Evolutionary conservation across 2,113 vertebrate species (phyloP), one percentile per base, ranked within the genome.

Genomic region (Dipodomys merriami): DNA sequence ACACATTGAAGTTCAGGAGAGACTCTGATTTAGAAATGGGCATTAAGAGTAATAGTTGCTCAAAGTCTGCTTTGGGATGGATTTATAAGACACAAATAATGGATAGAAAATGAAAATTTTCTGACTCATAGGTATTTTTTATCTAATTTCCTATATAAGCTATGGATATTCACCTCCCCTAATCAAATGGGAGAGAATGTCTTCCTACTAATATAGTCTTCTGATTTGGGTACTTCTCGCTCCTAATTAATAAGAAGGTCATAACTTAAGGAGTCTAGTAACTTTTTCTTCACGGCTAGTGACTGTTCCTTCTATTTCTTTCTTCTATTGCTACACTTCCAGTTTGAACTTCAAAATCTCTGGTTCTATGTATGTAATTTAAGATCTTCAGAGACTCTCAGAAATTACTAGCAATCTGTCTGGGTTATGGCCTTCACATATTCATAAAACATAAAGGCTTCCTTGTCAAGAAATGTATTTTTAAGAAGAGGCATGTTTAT

Each of bases 231-330:
- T 29, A 22, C 83, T 83, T 60, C 73, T 86, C 12, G 73, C 78
- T 86, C 29, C 46, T 84, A 91, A 83, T 94, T 95, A 93, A 68
- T 53, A 74, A 92, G 30, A 78, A 79, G 49, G 74, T 65, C 79
- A 71, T 20, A 90, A 5, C 69, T 84, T n/a, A 72, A 79, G 64
- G 88, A 81, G 83, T 73, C 73, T 27, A 86, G 15, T 4, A 13
- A 57, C 53, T 16, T 57, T 57, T 92, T 92, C 11, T 6, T 39
- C 0, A 39, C 0, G 39, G 39, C 39, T 39, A 39, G 39, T 39
- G 39, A 39, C 39, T 39, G 0, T 39, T 39, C 39, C 39, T 39
- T 39, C 60, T 73, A 71, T 74, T 35, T 86, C 77, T 93, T 57
- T 86, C 44, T 88, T 83, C 90, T 60, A 83, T 83, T 39, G 74